Evolutionary conservation across 2,888 invertebrate species (phyloP).

Genomic region (Tiliacea citrago): DNA sequence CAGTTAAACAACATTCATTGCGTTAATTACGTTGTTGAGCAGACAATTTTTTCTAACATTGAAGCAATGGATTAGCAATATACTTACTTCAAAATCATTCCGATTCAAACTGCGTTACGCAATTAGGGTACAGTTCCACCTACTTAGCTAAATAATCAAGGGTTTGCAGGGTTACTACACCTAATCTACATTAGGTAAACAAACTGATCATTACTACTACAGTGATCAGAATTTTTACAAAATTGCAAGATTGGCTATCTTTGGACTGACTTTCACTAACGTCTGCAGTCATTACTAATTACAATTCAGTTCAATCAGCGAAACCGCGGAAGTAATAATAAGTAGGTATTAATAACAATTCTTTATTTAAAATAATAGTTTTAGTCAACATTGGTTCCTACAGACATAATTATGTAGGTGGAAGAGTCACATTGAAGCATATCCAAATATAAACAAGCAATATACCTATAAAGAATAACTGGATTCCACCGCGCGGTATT

Average conservation of each 20-base stretch:
- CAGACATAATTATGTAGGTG: background rate
- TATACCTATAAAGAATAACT: background rate
- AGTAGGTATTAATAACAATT: background rate
- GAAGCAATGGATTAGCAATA: too few relatives aligned
- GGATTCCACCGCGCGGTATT: conserved; percentile 1
- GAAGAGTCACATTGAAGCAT: conserved; percentile 9
- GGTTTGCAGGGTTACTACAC: background rate
- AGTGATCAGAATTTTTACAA: too few relatives aligned
- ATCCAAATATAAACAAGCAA: background rate
- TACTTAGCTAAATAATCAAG: background rate
- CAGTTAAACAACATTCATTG: too few relatives aligned
- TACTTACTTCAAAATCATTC: too few relatives aligned
- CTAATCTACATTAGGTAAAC: too few relatives aligned
- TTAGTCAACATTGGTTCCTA: background rate
- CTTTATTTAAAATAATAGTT: background rate
- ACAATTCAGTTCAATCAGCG: background rate
- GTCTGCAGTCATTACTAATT: background rate
- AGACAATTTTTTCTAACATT: too few relatives aligned
- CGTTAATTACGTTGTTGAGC: too few relatives aligned
- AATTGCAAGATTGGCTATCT: background rate
- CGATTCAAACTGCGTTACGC: too few relatives aligned
- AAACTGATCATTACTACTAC: too few relatives aligned
- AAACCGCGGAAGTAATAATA: background rate
- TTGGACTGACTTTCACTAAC: background rate
- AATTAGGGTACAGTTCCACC: too few relatives aligned